These are phyloP conservation scores for Drosophila vallismaia DNA, from an alignment of 2,888 invertebrate species.

Conservation along the genomic window DNA sequence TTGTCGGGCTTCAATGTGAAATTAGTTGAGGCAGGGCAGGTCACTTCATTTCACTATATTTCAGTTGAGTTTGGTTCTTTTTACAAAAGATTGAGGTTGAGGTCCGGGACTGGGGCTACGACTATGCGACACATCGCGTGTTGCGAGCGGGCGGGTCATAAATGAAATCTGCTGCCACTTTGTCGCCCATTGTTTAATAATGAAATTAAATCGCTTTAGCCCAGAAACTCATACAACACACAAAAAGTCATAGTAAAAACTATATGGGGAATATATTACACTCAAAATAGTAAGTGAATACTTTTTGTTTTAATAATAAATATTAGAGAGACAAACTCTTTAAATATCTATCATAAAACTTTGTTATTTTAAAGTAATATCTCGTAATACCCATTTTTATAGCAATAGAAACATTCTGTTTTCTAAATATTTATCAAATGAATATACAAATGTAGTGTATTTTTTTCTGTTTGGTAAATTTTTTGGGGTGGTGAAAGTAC, in stretches of 20 bases:
- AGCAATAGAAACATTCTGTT: no score
- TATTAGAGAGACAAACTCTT: no score
- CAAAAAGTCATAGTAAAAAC: conserved; percentile 4
- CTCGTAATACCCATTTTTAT: no score
- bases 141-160: conserved; percentile 51
- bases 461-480: conserved; percentile 3
- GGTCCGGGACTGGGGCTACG: not conserved
- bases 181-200: conserved; percentile 79
- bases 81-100: conserved; percentile 40
- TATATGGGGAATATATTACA: not conserved
- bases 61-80: conserved; percentile 10
- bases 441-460: not conserved
- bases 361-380: no score
- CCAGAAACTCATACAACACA: conserved; percentile 2
- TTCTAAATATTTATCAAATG: not conserved
- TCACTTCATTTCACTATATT: conserved; percentile 2
- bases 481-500: not conserved
- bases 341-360: no score
- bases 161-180: conserved; percentile 76
- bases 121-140: conserved; percentile 47
- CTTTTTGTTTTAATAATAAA: not conserved
- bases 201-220: conserved; percentile 70
- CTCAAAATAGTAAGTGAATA: not conserved
- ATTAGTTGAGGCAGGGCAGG: conserved; percentile 49
- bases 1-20: conserved; percentile 31